These are phyloP conservation scores for Gymnoscelis rufifasciata DNA, from an alignment of 2,888 invertebrate genomes.

Conservation along the genomic window DNA sequence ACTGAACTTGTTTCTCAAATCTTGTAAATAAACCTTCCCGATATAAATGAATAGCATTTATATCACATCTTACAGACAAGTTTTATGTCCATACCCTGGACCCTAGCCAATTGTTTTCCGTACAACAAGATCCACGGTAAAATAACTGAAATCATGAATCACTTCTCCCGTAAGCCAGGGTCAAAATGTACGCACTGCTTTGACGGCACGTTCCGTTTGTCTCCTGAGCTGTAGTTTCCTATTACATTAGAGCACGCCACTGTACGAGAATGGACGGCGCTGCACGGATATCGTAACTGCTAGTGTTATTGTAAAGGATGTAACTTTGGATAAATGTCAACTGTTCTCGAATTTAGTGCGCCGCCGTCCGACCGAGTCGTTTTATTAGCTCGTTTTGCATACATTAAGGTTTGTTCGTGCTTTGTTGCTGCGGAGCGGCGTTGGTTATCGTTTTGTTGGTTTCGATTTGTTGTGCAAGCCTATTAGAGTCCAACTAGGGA, in stretches of 20 bases:
- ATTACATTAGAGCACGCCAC: conserved; percentile 60
- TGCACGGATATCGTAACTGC: conserved; percentile 70
- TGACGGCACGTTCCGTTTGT: not conserved
- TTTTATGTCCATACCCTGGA: no score
- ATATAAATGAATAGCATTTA: no score
- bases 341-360: conserved; percentile 70
- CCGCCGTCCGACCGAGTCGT: conserved; percentile 53
- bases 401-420: conserved; percentile 41
- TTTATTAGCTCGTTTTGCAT: conserved; percentile 74
- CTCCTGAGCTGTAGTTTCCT: conserved; percentile 51
- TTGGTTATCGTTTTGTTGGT: not conserved
- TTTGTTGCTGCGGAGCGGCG: conserved; percentile 1
- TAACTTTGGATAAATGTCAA: conserved; percentile 77
- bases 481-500: not conserved
- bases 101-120: no score
- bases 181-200: not conserved
- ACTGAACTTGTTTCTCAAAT: no score
- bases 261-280: conserved; percentile 71
- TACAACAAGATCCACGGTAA: no score
- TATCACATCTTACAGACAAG: no score
- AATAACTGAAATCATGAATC: no score
- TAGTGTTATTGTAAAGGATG: conserved; percentile 75
- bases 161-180: not conserved
- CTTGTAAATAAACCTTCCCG: no score
- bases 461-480: not conserved